Percentiles rank a stretch among this genome's conserved stretches.
Evolutionary conservation across 2,888 invertebrate species (phyloP).

Genomic region (Lithophane ornitopus): DNA sequence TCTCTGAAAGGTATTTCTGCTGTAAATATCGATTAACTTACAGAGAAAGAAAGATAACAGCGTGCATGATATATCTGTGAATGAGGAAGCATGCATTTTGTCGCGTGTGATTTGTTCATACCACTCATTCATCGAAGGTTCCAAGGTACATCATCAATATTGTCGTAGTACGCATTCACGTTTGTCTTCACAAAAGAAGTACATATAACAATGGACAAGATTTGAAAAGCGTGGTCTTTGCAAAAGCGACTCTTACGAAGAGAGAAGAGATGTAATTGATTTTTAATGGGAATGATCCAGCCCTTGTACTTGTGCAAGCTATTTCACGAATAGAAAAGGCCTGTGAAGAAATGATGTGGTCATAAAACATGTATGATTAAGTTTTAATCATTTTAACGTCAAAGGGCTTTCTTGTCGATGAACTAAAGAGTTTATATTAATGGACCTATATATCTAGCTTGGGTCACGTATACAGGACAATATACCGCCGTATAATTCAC

Average conservation of each 20-base stretch:
- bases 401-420: conserved; percentile 11
- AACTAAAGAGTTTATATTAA: conserved; percentile 18
- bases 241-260: conserved; percentile 55
- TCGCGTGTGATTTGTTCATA: conserved; percentile 27
- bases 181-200: conserved; percentile 63
- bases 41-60: conserved; percentile 7
- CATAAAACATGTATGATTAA: conserved; percentile 44
- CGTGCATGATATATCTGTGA: conserved; percentile 2
- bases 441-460: conserved; percentile 8
- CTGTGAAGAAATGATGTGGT: conserved; percentile 50
- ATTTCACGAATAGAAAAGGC: conserved; percentile 46
- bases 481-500: background rate
- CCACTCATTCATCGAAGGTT: conserved; percentile 33
- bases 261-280: conserved; percentile 75
- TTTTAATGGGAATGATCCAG: conserved; percentile 73
- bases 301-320: conserved; percentile 67
- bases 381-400: conserved; percentile 43
- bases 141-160: conserved; percentile 38
- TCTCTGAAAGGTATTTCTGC: background rate
- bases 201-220: conserved; percentile 59
- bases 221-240: conserved; percentile 63
- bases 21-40: conserved; percentile 21
- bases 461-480: background rate
- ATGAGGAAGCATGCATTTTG: conserved; percentile 31
- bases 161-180: conserved; percentile 51